phyloP scores from a whole-genome alignment of 2,113 vertebrate genomes.

The Butorides virescens region DNA sequence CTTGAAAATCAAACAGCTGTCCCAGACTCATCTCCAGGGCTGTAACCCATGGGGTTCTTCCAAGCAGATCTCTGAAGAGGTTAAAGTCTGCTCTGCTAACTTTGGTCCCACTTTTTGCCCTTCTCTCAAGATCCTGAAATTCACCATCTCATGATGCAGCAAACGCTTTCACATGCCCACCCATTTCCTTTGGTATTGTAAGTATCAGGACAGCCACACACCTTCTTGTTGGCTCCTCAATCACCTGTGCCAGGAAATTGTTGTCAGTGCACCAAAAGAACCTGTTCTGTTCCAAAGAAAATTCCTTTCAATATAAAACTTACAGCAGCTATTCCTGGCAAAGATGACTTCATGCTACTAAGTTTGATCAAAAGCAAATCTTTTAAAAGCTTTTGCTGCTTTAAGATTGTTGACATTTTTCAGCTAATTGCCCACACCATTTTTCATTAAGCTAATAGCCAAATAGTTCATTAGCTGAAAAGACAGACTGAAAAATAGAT shows the following conservation, averaged over 20 bases:
- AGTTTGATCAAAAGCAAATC: background rate
- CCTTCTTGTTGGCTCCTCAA: background rate
- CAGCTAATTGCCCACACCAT: background rate
- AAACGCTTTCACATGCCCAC: background rate
- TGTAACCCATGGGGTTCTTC: background rate
- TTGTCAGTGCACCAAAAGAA: background rate
- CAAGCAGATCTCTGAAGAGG: background rate
- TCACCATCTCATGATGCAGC: background rate
- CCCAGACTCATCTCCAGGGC: background rate
- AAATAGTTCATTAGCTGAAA: background rate
- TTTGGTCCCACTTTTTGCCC: background rate
- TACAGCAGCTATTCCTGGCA: background rate
- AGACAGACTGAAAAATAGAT: background rate
- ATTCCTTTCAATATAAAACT: background rate
- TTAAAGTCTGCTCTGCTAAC: background rate
- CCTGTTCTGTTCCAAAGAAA: background rate
- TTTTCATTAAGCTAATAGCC: background rate
- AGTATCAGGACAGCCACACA: background rate
- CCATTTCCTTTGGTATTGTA: background rate
- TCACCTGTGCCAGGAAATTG: background rate
- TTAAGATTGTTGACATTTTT: background rate
- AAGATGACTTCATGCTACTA: background rate
- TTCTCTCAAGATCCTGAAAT: background rate
- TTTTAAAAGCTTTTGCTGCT: background rate
- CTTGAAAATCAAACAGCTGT: background rate